A percentile compares a stretch with the other conserved stretches of the same genome.
Evolutionary conservation across 1,140 invertebrate genomes (phyloP).

Genomic region (Drosophila lacertosa): DNA sequence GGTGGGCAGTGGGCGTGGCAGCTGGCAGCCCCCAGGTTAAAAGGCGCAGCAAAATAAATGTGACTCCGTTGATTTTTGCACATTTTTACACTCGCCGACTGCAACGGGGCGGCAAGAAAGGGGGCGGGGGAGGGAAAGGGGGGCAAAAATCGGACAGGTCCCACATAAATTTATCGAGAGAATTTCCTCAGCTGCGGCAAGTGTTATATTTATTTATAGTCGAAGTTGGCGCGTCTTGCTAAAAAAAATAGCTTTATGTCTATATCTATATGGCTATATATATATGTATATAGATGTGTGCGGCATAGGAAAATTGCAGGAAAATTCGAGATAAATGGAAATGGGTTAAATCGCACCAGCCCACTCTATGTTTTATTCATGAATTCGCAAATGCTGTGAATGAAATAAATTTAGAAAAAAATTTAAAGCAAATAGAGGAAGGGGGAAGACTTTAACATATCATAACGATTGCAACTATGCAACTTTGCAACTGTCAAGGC

Average conservation of each 20-base stretch:
- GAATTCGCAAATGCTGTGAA: slow-evolving; percentile 48
- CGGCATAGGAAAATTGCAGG: slow-evolving; percentile 34
- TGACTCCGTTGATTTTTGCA: slow-evolving; percentile 65
- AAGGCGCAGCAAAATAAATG: slow-evolving; percentile 57
- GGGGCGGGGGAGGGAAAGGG: not conserved
- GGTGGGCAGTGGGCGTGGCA: slow-evolving; percentile 7
- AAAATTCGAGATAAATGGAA: slow-evolving; percentile 67
- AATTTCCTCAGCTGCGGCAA: slow-evolving; percentile 58
- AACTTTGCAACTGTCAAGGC: slow-evolving; percentile 67
- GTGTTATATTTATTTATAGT: slow-evolving; percentile 78
- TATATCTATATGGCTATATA: slow-evolving; percentile 17
- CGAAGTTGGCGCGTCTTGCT: slow-evolving; percentile 42
- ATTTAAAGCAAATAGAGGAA: not conserved
- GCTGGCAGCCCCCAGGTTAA: slow-evolving; percentile 25
- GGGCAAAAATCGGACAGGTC: slow-evolving; percentile 44
- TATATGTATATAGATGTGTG: not conserved
- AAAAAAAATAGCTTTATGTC: slow-evolving; percentile 39
- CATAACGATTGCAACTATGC: slow-evolving; percentile 11
- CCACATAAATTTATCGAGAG: slow-evolving; percentile 71
- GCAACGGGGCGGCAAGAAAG: not conserved
- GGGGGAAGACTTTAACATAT: not conserved
- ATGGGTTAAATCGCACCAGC: slow-evolving; percentile 65
- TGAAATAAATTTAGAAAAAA: slow-evolving; percentile 52
- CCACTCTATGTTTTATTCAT: slow-evolving; percentile 65
- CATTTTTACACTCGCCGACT: slow-evolving; percentile 51